Evolutionary conservation across 2,797 vertebrate genomes (phyloP).

Genomic region (Sebastes vulpes): DNA sequence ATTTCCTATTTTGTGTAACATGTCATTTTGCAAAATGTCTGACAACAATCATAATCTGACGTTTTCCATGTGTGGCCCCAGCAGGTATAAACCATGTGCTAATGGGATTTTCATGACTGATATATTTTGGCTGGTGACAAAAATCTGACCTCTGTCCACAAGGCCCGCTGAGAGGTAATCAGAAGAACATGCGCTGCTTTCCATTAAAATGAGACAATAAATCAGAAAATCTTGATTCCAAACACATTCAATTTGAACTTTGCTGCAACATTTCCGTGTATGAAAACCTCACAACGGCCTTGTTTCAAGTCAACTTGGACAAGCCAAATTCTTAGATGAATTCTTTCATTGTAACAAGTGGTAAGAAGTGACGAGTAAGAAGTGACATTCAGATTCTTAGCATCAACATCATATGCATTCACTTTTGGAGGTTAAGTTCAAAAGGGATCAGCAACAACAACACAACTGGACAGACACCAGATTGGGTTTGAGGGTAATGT

Average conservation of each 20-base stretch:
- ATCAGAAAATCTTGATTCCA: slow-evolving; percentile 2
- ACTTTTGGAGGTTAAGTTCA: slow-evolving; percentile 27
- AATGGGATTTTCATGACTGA: slow-evolving; percentile 15
- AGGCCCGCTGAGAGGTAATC: neutral
- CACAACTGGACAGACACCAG: slow-evolving; percentile 39
- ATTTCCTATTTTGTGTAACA: neutral
- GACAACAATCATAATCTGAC: neutral
- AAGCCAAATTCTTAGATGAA: slow-evolving; percentile 9
- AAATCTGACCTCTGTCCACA: slow-evolving; percentile 1
- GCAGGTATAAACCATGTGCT: slow-evolving; percentile 1
- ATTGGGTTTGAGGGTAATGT: slow-evolving; percentile 21
- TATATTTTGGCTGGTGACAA: slow-evolving; percentile 5
- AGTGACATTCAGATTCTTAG: neutral
- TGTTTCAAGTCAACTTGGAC: slow-evolving; percentile 18
- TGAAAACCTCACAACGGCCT: neutral
- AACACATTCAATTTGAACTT: neutral
- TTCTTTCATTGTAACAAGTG: slow-evolving; percentile 5
- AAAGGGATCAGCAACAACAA: slow-evolving; percentile 29
- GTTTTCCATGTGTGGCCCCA: neutral
- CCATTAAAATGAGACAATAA: slow-evolving; percentile 1
- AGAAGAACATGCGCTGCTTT: neutral
- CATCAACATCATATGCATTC: neutral
- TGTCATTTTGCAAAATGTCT: neutral
- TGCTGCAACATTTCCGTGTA: neutral
- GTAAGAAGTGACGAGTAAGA: neutral